phyloP scores from a whole-genome alignment of 2,888 invertebrate genomes.

The Gryllus longicercus region DNA sequence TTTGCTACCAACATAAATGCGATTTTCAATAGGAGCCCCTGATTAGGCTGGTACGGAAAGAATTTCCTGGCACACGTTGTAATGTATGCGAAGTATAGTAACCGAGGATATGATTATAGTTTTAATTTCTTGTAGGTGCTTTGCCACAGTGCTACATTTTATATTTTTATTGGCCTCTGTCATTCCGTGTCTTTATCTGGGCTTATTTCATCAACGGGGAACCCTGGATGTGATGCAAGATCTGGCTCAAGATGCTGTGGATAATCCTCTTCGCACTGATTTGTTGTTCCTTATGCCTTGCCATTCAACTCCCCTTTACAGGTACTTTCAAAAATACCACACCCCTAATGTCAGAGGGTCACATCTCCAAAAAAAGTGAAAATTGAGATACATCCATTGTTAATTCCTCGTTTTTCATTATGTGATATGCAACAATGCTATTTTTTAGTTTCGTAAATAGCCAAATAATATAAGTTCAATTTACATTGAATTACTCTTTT shows the following conservation, averaged over 20 bases:
- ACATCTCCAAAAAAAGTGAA: too few relatives aligned
- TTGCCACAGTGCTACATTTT: conserved; percentile 42
- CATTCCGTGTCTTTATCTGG: conserved; percentile 68
- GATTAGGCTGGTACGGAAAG: too few relatives aligned
- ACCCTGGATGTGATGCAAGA: conserved; percentile 70
- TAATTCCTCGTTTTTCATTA: background rate
- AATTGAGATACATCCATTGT: background rate
- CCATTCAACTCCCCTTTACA: conserved; percentile 86
- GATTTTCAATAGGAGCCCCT: too few relatives aligned
- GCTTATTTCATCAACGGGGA: conserved; percentile 76
- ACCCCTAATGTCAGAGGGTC: too few relatives aligned
- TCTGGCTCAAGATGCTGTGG: conserved; percentile 54
- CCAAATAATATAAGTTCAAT: background rate
- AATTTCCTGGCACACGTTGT: too few relatives aligned
- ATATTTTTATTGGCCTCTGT: conserved; percentile 55
- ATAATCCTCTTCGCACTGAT: conserved; percentile 52
- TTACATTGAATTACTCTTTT: too few relatives aligned
- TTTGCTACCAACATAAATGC: too few relatives aligned
- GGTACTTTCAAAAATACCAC: conserved; percentile 50
- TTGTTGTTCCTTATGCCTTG: conserved; percentile 87
- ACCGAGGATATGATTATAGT: conserved; percentile 49
- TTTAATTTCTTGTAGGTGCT: conserved; percentile 48
- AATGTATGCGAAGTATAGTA: conserved; percentile 34
- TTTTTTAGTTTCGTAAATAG: background rate
- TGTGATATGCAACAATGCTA: background rate